Evolutionary conservation across 2,888 invertebrate genomes (phyloP), one percentile per base, ranked within the genome.

Genomic region (Alloscopus bannaensis): DNA sequence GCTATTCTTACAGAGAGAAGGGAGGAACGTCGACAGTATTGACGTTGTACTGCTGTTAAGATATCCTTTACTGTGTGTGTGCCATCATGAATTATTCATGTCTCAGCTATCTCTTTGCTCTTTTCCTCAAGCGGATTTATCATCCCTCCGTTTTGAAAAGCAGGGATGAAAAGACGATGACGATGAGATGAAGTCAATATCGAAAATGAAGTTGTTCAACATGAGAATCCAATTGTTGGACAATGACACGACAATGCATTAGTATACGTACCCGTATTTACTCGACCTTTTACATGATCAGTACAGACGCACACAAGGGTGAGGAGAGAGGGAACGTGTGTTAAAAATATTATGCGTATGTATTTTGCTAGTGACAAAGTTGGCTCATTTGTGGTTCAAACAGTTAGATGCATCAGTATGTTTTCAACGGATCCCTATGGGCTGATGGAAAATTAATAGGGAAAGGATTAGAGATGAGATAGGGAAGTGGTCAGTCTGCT

Each of bases 41-140:
- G 45, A 18, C 42, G 55, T 40, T 16, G 28, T 55, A 11, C 42
- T 57, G 36, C 45, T 59, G 42, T 62, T 45, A 60, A 68, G 76
- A 76, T 76, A 76, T 50, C 62, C 59, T 72, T n/a, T 81, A 83
- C 83, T 80, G 77, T 83, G 82, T 78, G 82, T 80, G 77, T 83
- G 82, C 76, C 80, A 83, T 80, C 82, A 86, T 86, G 86, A 85
- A 86, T 86, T 70, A 86, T 86, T 86, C 86, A 86, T 86, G 79
- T 66, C 80, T 65, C 65, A 70, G 59, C 66, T 75, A 81, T 80
- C 83, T 83, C 83, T 85, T n/a, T n/a, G n/a, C n/a, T n/a, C 80
- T 81, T 84, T 83, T 83, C 84, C 83, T 81, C 83, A 86, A 85
- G 84, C 83, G 81, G 83, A 83, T 85, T 86, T 84, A 82, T n/a